Percentiles rank a stretch among this genome's conserved stretches.
phyloP scores from a whole-genome alignment of 1,140 invertebrate species.

The Drosophila quadrilineata region DNA sequence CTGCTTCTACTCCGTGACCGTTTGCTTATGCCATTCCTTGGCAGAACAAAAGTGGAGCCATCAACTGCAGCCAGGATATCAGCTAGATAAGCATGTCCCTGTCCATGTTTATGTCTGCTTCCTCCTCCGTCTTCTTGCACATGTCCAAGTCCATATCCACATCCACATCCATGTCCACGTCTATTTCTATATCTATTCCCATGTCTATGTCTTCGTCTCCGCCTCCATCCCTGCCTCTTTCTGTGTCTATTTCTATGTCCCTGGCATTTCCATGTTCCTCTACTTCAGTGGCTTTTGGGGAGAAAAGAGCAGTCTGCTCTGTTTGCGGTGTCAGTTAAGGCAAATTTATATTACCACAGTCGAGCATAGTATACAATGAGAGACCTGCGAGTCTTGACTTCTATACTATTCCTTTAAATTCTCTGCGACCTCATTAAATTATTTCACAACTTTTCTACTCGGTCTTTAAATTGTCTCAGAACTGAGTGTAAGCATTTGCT shows the following conservation, averaged over 20 bases:
- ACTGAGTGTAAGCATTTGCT: background rate
- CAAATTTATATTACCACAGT: slow-evolving; percentile 23
- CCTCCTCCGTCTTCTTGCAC: no score
- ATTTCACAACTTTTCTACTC: no score
- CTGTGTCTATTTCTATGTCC: background rate
- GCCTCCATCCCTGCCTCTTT: background rate
- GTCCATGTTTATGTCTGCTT: no score
- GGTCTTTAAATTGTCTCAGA: no score
- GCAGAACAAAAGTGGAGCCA: no score
- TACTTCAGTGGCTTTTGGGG: no score
- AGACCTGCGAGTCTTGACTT: no score
- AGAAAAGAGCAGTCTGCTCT: slow-evolving; percentile 3
- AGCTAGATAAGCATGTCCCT: slow-evolving; percentile 28
- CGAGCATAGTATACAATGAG: background rate
- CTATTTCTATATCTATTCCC: background rate
- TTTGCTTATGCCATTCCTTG: slow-evolving; percentile 26
- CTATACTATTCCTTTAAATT: no score
- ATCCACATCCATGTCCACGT: background rate
- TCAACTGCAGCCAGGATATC: slow-evolving; percentile 11
- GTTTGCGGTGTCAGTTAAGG: slow-evolving; percentile 36
- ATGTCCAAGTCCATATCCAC: background rate
- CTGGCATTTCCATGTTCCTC: no score
- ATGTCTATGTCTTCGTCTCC: no score
- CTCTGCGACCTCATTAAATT: no score
- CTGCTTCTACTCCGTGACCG: background rate